These are phyloP conservation scores for Chaetoderma sp. DNA, from an alignment of 2,888 invertebrate genomes.

Conservation along the genomic window DNA sequence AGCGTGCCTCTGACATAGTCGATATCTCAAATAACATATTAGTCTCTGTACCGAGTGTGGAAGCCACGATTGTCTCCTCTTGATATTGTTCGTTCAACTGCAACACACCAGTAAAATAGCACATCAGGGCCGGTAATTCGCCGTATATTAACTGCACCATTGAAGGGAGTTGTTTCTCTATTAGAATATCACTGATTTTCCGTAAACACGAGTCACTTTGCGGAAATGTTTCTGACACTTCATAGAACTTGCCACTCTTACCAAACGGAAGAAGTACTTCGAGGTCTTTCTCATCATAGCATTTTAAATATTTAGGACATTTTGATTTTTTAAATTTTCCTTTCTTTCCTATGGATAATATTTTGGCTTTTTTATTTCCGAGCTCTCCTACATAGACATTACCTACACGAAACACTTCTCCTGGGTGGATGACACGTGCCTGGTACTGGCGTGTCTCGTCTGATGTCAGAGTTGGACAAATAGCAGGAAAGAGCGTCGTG, in stretches of 20 bases:
- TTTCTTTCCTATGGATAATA: background rate
- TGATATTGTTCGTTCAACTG: conserved; percentile 36
- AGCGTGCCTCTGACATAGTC: conserved; percentile 38
- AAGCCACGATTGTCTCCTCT: conserved; percentile 44
- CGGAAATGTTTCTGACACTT: conserved; percentile 21
- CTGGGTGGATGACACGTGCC: conserved; percentile 27
- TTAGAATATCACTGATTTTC: conserved; percentile 25
- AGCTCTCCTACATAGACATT: conserved; percentile 2
- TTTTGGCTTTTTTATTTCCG: background rate
- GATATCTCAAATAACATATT: conserved; percentile 42
- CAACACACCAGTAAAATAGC: conserved; percentile 41
- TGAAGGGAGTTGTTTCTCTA: conserved; percentile 32
- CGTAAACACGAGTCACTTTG: background rate
- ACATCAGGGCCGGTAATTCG: conserved; percentile 38
- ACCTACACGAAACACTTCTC: conserved; percentile 25
- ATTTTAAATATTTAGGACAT: conserved; percentile 24
- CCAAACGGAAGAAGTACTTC: conserved; percentile 38
- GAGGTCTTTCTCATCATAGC: conserved; percentile 43
- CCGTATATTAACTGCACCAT: conserved; percentile 42
- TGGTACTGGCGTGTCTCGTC: conserved; percentile 23
- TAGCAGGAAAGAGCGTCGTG: conserved; percentile 33
- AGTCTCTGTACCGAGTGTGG: conserved; percentile 35
- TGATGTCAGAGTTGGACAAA: conserved; percentile 12
- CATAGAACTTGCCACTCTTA: conserved; percentile 37
- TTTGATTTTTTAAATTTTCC: background rate